These are phyloP conservation scores for Psilanteris sp. DNA, from an alignment of 1,140 invertebrate genomes.

Conservation along the genomic window DNA sequence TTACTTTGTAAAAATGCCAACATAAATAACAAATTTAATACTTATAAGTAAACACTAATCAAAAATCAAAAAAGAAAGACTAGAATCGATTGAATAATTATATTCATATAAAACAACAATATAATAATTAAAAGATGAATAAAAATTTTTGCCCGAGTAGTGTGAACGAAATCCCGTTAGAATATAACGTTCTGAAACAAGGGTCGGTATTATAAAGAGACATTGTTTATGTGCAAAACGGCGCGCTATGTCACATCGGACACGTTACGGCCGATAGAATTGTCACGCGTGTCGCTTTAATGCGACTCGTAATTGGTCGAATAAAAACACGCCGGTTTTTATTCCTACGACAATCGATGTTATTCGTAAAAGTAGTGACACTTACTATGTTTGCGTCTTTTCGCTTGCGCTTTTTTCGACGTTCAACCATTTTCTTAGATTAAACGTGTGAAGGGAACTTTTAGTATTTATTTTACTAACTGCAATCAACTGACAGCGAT, in stretches of 20 bases:
- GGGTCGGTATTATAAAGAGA: constrained; percentile 12
- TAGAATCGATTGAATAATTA: too few species aligned
- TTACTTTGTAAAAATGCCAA: too few species aligned
- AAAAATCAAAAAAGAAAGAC: too few species aligned
- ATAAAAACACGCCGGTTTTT: constrained; percentile 20
- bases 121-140: not conserved
- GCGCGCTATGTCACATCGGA: constrained; percentile 21
- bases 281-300: constrained; percentile 20
- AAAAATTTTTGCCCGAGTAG: not conserved
- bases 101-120: not conserved
- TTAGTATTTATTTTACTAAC: too few species aligned
- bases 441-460: too few species aligned
- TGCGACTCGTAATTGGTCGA: not conserved
- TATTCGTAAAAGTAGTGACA: constrained; percentile 17
- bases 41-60: too few species aligned
- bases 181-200: constrained; percentile 31
- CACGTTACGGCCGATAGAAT: constrained; percentile 35
- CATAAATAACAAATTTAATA: too few species aligned
- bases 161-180: constrained; percentile 42
- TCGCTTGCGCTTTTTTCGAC: constrained; percentile 86
- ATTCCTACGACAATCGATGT: not conserved
- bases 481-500: too few species aligned
- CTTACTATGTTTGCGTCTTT: constrained; percentile 81
- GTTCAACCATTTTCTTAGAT: constrained; percentile 85
- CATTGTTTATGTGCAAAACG: constrained; percentile 1